phyloP scores from a whole-genome alignment of 2,113 vertebrate genomes.

The Sterna hirundo region DNA sequence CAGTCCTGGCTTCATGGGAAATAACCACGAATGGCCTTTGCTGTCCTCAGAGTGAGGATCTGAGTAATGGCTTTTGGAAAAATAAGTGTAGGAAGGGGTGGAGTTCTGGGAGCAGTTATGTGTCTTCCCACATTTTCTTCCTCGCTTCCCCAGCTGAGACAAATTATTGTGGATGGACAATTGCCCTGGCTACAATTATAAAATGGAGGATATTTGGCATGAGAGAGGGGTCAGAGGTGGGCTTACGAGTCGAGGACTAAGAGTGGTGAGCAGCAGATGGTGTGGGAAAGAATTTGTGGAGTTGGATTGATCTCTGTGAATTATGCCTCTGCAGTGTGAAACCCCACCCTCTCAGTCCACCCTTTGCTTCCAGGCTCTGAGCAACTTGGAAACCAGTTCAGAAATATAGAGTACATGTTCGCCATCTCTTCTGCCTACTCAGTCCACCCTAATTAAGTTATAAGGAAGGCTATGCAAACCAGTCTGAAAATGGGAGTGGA shows the following conservation, averaged over 20 bases:
- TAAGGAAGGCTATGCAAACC: neutral
- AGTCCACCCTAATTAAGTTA: neutral
- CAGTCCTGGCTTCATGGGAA: neutral
- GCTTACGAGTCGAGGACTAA: neutral
- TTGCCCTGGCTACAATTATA: neutral
- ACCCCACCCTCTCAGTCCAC: neutral
- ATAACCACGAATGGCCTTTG: neutral
- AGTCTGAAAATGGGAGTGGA: neutral
- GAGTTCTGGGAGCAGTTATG: neutral
- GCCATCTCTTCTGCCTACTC: neutral
- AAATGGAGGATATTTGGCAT: neutral
- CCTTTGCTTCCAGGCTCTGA: neutral
- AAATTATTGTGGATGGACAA: neutral
- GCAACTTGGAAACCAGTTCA: slow-evolving; percentile 13
- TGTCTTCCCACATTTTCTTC: slow-evolving; percentile 7
- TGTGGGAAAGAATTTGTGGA: slow-evolving; percentile 13
- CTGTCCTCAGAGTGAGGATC: neutral
- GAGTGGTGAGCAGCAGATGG: neutral
- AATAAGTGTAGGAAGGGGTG: neutral
- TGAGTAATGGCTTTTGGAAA: slow-evolving; percentile 13
- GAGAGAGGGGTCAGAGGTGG: neutral
- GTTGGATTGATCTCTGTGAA: neutral
- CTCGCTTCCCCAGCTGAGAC: neutral
- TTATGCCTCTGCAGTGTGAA: neutral
- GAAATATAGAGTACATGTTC: neutral